Conservation (phyloP, 2,797 vertebrate species). For the Myoxocephalus aenaeus region DNA sequence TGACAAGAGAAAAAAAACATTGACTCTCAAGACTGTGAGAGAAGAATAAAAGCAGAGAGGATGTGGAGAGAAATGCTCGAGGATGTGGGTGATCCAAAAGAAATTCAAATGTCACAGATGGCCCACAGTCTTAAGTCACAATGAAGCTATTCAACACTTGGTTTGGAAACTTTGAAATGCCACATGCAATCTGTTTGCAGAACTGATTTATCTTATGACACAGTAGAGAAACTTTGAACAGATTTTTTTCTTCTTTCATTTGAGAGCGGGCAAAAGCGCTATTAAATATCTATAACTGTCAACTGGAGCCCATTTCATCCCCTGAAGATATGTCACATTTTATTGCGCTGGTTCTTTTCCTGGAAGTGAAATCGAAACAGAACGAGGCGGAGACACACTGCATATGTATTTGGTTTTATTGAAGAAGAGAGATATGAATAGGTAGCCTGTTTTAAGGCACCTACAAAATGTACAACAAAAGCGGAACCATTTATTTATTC, state of each 20-base stretch:
- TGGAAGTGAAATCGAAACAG: background rate
- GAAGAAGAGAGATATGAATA: slow-evolving; percentile 93
- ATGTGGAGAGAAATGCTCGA: slow-evolving; percentile 19
- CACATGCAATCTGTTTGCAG: background rate
- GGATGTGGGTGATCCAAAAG: slow-evolving; percentile 14
- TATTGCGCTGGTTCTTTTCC: background rate
- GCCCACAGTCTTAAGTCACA: slow-evolving; percentile 26
- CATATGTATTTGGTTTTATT: slow-evolving; percentile 96
- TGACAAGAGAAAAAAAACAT: background rate
- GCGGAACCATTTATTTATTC: slow-evolving; percentile 92
- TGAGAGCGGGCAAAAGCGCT: background rate
- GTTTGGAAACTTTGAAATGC: slow-evolving; percentile 5
- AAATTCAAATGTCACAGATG: slow-evolving; percentile 41
- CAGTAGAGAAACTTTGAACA: background rate
- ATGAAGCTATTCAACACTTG: slow-evolving; percentile 13
- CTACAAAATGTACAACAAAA: slow-evolving; percentile 91
- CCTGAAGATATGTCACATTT: background rate
- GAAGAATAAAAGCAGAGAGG: background rate
- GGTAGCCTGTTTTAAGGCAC: slow-evolving; percentile 88
- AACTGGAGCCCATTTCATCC: background rate
- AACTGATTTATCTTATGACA: slow-evolving; percentile 2
- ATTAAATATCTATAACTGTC: background rate
- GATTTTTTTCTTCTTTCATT: background rate
- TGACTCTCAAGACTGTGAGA: background rate
- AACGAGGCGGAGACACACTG: slow-evolving; percentile 65